Percentiles rank a stretch among this genome's conserved stretches.
Evolutionary conservation across 2,888 invertebrate species (phyloP).

Genomic region (Hydroisotoma schaefferi): DNA sequence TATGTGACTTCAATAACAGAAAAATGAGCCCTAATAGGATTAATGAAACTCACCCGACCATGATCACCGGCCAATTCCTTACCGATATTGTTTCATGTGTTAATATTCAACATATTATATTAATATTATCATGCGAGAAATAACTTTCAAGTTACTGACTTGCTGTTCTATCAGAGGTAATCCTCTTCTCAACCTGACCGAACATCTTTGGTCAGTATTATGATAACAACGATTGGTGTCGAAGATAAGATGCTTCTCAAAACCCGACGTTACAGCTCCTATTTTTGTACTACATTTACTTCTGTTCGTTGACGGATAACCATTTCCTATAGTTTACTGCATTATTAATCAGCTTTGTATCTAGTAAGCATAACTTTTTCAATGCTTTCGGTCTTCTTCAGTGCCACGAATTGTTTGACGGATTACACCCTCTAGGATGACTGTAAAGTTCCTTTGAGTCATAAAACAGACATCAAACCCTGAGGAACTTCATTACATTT

Average conservation of each 20-base stretch:
- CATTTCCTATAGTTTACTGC: not conserved
- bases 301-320: not conserved
- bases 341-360: too few relatives aligned
- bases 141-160: not conserved
- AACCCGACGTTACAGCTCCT: not conserved
- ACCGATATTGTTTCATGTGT: not conserved
- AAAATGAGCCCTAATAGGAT: conserved; percentile 14
- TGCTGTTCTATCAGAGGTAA: not conserved
- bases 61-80: conserved; percentile 7
- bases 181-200: not conserved
- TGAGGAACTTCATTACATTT: not conserved
- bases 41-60: conserved; percentile 7
- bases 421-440: conserved; percentile 3
- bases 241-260: not conserved
- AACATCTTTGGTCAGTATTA: not conserved
- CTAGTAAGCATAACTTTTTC: not conserved
- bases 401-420: not conserved
- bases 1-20: conserved; percentile 7
- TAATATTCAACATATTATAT: too few relatives aligned
- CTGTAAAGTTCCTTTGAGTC: conserved; percentile 1
- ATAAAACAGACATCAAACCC: not conserved
- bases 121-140: too few relatives aligned
- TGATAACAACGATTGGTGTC: not conserved
- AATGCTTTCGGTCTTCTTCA: not conserved
- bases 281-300: not conserved